Evolutionary conservation across 2,797 vertebrate genomes (phyloP), one percentile per base, ranked within the genome.

Genomic region (Pseudomugil gertrudae): DNA sequence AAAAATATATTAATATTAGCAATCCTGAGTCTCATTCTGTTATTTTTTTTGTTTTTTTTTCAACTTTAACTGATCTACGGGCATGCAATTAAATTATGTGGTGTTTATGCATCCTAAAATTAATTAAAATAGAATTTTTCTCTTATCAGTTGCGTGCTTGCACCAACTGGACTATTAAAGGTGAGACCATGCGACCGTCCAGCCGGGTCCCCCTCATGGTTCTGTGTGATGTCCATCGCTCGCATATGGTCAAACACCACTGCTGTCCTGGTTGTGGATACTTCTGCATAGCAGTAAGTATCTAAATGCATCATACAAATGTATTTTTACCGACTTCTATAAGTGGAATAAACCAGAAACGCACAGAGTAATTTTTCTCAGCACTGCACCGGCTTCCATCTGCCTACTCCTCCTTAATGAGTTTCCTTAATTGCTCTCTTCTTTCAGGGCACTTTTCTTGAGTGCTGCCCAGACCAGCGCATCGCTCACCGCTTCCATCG

Each of bases 231-330:
- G 86, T 84, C 27, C 96, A 98, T 81, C 96, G 96, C 0, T 94
- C 95, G 32, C 94, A 96, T 84, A 98, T 98, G 96, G 96, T 98
- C 65, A 96, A 96, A 59, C 96, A 98, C 80, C 96, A 98, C 90
- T 98, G 96, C 90, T 98, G 96, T 66, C 96, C 96, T 0, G 96
- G 96, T 29, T 98, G 96, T 10, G 96, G 96, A 40, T 96, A 95
- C 90, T 98, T 98, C 93, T 98, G 96, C 76, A 93, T 96, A 0
- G 94, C 93, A 10, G 96, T 97, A 86, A 94, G 92, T 19, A n/a
- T 26, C 11, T 23, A 38, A 38, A 38, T 5, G 36, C 2, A 15
- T 19, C 38, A 19, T 19, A 43, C 2, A n/a, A 43, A 43, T 19
- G 38, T 17, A 4, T 29, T 53, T 14, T 29, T 19, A 4, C 5